Evolutionary conservation across 2,797 vertebrate species (phyloP), one percentile per base, ranked within the genome.

Genomic region (Orestias chungarensis): DNA sequence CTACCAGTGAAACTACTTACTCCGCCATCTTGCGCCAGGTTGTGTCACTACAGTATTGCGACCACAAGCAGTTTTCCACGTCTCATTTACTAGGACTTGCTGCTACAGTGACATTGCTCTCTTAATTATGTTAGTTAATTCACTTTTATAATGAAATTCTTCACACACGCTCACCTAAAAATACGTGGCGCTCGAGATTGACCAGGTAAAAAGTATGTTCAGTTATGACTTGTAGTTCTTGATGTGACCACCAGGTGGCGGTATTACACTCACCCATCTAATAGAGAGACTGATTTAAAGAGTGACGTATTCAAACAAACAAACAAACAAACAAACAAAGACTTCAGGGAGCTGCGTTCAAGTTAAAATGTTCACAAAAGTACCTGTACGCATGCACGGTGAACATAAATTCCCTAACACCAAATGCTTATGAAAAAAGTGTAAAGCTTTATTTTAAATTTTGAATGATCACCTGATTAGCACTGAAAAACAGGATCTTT

Each of bases 11-110:
- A 31, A 10, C 0, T 0, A 12, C 1, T 0, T 0, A 35, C 2
- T 66, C 15, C 68, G 87, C 85, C 90, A 52, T 50, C 89, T 40
- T 42, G 64, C 35, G 87, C 0, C 67, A 0, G 17, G 23, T 46
- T 12, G 14, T 18, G 35, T 74, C 29, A 42, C 14, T 18, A 62
- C 35, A 40, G 59, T 17, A 25, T 15, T 14, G 59, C 23, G 35
- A 6, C 2, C 5, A 11, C n/a, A 1, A 49, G 3, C 18, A 9
- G 1, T 50, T 1, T 38, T 40, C 7, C 29, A n/a, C 0, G 18
- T n/a, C 43, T 27, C n/a, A 40, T 62, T 25, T 40, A 14, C 10
- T 57, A 57, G 31, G 14, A 2, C 38, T 38, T 38, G 14, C 20
- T 38, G 11, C 15, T n/a, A 40, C 42, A 15, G 25, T 40, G 6